These are phyloP conservation scores for Rhynchopsitta pachyrhyncha DNA, from an alignment of 2,113 vertebrate genomes.

Conservation along the genomic window DNA sequence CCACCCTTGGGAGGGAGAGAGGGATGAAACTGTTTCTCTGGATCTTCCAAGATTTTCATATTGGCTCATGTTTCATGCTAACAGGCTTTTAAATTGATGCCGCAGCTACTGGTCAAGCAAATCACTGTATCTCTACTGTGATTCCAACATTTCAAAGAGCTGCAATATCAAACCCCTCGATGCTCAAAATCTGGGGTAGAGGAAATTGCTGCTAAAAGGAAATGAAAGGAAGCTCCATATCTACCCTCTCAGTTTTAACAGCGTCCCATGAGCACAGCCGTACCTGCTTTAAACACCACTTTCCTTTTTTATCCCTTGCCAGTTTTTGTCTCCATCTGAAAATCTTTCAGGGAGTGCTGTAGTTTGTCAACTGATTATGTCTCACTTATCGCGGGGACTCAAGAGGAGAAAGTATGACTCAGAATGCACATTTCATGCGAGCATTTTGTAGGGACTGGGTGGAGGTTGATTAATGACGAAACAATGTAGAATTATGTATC, in stretches of 20 bases:
- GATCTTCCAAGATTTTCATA: neutral
- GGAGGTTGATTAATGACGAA: slow-evolving; percentile 6
- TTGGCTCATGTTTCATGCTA: neutral
- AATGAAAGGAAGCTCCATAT: neutral
- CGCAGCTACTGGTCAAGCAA: neutral
- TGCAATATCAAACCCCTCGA: neutral
- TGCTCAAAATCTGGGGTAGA: neutral
- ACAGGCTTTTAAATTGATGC: neutral
- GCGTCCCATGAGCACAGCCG: rapidly evolving
- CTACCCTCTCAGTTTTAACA: neutral
- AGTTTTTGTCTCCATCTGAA: neutral
- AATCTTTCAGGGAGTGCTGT: neutral
- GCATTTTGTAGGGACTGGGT: neutral
- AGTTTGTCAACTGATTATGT: neutral
- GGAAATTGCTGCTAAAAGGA: neutral
- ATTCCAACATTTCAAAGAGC: neutral
- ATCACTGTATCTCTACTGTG: neutral
- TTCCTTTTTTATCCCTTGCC: neutral
- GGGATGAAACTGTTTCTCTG: neutral
- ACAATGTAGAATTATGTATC: neutral
- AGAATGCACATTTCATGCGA: neutral
- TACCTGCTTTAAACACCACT: neutral
- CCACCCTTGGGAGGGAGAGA: neutral
- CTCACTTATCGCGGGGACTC: neutral
- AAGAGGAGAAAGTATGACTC: neutral